Evolutionary conservation across 1,140 invertebrate genomes (phyloP).

Genomic region (Drosophila saltans): DNA sequence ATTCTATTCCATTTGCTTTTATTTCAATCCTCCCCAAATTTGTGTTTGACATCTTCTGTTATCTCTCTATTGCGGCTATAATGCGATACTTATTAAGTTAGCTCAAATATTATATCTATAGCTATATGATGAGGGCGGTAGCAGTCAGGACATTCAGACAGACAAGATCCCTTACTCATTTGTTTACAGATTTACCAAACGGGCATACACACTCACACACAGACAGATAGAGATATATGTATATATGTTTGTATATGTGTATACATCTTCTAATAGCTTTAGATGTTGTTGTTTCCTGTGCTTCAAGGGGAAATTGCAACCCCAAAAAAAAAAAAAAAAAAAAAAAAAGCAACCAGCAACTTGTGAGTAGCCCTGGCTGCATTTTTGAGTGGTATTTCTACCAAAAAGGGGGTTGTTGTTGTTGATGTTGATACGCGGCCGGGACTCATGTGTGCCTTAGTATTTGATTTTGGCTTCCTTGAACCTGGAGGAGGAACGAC

Average conservation of each 20-base stretch:
- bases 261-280: constrained; percentile 52
- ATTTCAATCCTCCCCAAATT: background rate
- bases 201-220: constrained; percentile 22
- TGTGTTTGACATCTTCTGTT: background rate
- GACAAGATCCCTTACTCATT: constrained; percentile 48
- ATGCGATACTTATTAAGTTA: constrained; percentile 77
- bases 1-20: constrained; percentile 1
- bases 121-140: constrained; percentile 15
- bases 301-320: constrained; percentile 27
- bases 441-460: constrained; percentile 37
- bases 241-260: background rate
- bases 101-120: constrained; percentile 37
- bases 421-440: constrained; percentile 18
- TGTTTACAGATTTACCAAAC: constrained; percentile 64
- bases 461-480: constrained; percentile 55
- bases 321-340: constrained; percentile 16
- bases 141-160: background rate
- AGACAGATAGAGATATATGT: constrained; percentile 7
- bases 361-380: constrained; percentile 71
- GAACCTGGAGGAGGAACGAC: background rate
- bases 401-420: constrained; percentile 13
- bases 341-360: constrained; percentile 14
- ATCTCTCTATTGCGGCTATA: constrained; percentile 30
- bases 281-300: constrained; percentile 20
- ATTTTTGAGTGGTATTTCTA: constrained; percentile 56